Evolutionary conservation across 2,113 vertebrate species (phyloP).

Genomic region (Siniperca knerii): DNA sequence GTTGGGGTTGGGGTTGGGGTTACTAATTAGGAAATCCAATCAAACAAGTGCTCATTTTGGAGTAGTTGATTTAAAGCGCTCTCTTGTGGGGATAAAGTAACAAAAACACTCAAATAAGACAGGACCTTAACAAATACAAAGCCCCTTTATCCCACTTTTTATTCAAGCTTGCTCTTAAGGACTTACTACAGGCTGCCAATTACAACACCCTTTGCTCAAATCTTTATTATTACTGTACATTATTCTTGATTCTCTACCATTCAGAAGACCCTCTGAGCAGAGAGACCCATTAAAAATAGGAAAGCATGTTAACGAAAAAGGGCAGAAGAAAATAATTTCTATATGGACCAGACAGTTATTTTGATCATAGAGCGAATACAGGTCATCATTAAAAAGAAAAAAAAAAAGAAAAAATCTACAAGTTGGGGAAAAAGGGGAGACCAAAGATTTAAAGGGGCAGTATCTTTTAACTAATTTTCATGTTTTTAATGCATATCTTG

Average conservation of each 20-base stretch:
- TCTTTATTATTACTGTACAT: conserved; percentile 53
- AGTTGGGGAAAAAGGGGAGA: conserved; percentile 49
- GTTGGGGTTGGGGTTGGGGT: too few species aligned
- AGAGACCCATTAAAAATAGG: conserved; percentile 13
- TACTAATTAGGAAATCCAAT: conserved; percentile 67
- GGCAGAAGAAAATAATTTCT: not conserved
- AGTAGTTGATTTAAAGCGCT: conserved; percentile 73
- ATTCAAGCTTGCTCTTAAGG: conserved; percentile 80
- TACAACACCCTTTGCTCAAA: conserved; percentile 54
- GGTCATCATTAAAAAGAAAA: conserved; percentile 44
- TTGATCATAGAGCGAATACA: conserved; percentile 78
- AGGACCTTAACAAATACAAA: conserved; percentile 28
- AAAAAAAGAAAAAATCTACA: conserved; percentile 7
- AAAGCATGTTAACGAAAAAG: conserved; percentile 8
- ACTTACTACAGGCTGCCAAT: conserved; percentile 55
- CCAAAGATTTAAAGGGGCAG: conserved; percentile 78
- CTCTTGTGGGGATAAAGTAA: conserved; percentile 57
- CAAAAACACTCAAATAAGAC: conserved; percentile 54
- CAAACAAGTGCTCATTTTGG: conserved; percentile 78
- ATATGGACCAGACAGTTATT: conserved; percentile 64
- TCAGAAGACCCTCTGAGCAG: conserved; percentile 22
- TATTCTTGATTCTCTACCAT: conserved; percentile 19
- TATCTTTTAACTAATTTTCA: conserved; percentile 69
- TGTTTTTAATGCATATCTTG: conserved; percentile 24
- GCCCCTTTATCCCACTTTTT: conserved; percentile 22